Evolutionary conservation across 2,113 vertebrate species (phyloP).

Genomic region (Passer domesticus): DNA sequence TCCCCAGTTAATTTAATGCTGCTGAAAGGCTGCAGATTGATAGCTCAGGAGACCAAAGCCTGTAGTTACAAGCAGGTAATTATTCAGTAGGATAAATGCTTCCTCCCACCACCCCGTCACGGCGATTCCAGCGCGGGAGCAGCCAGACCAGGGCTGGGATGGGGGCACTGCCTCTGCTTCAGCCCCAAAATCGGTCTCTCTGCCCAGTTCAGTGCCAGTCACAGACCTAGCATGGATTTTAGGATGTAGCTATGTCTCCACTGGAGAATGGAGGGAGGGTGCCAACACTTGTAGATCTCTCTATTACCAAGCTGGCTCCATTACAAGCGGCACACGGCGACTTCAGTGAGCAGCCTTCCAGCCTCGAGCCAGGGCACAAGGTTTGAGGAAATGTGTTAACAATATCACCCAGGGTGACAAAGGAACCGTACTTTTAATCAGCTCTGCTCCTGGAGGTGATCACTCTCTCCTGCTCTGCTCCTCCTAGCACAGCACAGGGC

Average conservation of each 20-base stretch:
- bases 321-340: background rate
- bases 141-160: background rate
- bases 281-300: background rate
- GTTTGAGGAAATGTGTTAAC: background rate
- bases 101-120: fast-evolving
- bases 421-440: background rate
- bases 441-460: slow-evolving; percentile 14
- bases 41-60: background rate
- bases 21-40: slow-evolving; percentile 1
- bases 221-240: background rate
- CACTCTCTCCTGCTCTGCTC: background rate
- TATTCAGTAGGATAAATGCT: background rate
- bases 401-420: background rate
- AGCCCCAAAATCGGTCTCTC: background rate
- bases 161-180: background rate
- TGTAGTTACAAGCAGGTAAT: background rate
- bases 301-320: background rate
- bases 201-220: background rate
- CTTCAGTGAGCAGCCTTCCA: background rate
- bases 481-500: background rate
- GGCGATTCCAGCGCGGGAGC: fast-evolving
- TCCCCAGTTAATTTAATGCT: slow-evolving; percentile 24
- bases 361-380: background rate
- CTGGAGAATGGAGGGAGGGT: background rate
- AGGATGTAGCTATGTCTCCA: background rate